Evolutionary conservation across 2,113 vertebrate genomes (phyloP), one percentile per base, ranked within the genome.

Genomic region (Enhydra lutris): DNA sequence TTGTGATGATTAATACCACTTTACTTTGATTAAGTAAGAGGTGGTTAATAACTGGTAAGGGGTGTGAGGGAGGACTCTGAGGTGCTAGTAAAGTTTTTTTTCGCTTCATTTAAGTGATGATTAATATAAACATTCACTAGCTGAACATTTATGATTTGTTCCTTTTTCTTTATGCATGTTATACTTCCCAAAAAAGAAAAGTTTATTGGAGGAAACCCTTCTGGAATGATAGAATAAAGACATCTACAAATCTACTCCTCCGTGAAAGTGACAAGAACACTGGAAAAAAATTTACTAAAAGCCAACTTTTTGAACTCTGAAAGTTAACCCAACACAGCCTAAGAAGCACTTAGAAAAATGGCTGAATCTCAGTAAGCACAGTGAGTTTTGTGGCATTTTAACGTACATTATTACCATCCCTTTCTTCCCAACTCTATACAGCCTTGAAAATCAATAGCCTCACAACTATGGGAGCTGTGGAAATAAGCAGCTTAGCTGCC

Each of bases 311-410:
- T 36, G 71, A 85, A 81, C 23, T 87, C 59, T 59, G 57, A 61
- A 67, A 42, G 34, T 95, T 52, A 94, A 95, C 24, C 55, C 31
- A 67, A 90, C 23, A 39, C 31, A 55, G 23, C 52, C 52, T 65
- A 92, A 81, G 36, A 81, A 81, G 55, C 65, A 61, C 42, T 86
- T 92, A n/a, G 89, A 92, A 92, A 87, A 74, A 81, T 73, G 52
- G 39, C 69, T 67, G 87, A 42, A 65, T 84, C 78, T 76, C 11
- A 23, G 67, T 42, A 74, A 39, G 42, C 31, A 23, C 50, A 90
- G 67, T 34, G 50, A 61, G 52, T 2, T 80, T 21, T 42, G 50
- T 63, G 26, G 61, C 24, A 50, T 88, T 92, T 76, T 73, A 67
- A 65, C 12, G 34, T 39, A 65, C 26, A 65, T 29, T 36, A 36